A percentile compares a stretch with the other conserved stretches of the same genome.
phyloP scores from a whole-genome alignment of 1,140 invertebrate species.

The Thaumetopoea pityocampa region DNA sequence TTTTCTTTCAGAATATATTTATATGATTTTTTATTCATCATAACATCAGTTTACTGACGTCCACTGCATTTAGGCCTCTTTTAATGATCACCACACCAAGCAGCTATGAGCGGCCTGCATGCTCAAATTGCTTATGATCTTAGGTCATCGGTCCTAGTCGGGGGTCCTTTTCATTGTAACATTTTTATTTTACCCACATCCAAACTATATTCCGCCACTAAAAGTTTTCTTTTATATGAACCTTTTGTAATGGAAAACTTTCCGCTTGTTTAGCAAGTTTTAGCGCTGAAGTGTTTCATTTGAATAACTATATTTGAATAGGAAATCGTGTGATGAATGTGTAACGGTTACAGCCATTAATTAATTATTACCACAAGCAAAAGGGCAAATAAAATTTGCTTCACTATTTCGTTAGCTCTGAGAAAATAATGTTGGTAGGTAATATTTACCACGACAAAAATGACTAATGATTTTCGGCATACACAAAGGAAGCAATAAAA shows the following conservation, averaged over 20 bases:
- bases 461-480: conserved; percentile 20
- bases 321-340: too few species aligned
- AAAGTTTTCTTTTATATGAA: conserved; percentile 2
- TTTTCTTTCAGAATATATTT: too few species aligned
- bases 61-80: too few species aligned
- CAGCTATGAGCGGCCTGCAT: too few species aligned
- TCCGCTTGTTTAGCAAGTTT: conserved; percentile 1
- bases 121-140: too few species aligned
- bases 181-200: conserved; percentile 4
- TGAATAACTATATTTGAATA: too few species aligned
- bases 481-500: conserved; percentile 25
- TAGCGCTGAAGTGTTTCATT: conserved; percentile 1
- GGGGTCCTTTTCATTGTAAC: too few species aligned
- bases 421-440: conserved; percentile 1
- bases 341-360: too few species aligned
- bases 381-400: neutral
- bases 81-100: too few species aligned
- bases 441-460: conserved; percentile 21
- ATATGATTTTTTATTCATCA: too few species aligned
- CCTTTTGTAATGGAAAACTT: conserved; percentile 4
- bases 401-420: conserved; percentile 3
- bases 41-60: too few species aligned
- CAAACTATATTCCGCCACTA: conserved; percentile 5
- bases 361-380: neutral
- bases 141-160: too few species aligned